Conservation (phyloP, 2,888 invertebrate genomes). For the Aphrophora alni region DNA sequence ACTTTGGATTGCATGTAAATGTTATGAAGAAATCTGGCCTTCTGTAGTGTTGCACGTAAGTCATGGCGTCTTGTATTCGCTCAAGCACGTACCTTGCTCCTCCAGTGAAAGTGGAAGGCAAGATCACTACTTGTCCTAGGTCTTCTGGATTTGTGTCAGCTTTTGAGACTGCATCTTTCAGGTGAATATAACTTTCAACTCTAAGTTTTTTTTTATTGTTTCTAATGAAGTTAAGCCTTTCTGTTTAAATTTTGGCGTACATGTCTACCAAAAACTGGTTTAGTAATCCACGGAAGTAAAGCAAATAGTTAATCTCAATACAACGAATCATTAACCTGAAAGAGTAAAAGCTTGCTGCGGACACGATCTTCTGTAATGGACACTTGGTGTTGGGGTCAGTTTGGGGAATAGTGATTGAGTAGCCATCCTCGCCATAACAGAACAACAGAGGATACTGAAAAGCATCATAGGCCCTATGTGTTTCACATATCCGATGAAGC, state of each 20-base stretch:
- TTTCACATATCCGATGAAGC: slow-evolving; percentile 43
- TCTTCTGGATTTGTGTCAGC: too few species aligned
- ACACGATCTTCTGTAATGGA: slow-evolving; percentile 39
- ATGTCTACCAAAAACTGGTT: slow-evolving; percentile 40
- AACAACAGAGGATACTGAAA: slow-evolving; percentile 54
- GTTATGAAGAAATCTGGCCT: too few species aligned
- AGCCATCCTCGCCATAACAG: slow-evolving; percentile 51
- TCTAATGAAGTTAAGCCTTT: too few species aligned
- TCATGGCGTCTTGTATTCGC: too few species aligned
- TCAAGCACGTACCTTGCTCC: slow-evolving; percentile 56
- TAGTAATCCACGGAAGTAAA: slow-evolving; percentile 20
- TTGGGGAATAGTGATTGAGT: slow-evolving; percentile 44
- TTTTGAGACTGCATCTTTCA: too few species aligned
- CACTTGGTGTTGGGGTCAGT: slow-evolving; percentile 36
- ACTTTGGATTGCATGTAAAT: slow-evolving; percentile 54
- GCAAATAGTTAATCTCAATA: slow-evolving; percentile 24
- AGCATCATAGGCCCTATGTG: slow-evolving; percentile 49
- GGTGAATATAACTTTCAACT: too few species aligned
- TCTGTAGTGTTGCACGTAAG: too few species aligned
- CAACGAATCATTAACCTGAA: slow-evolving; percentile 45
- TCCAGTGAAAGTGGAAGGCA: slow-evolving; percentile 53
- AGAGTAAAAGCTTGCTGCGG: slow-evolving; percentile 47
- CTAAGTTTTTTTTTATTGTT: too few species aligned
- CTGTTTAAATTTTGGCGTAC: too few species aligned
- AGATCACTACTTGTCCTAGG: too few species aligned